phyloP scores from a whole-genome alignment of 2,113 vertebrate genomes.

The Rousettus leschenaultii region DNA sequence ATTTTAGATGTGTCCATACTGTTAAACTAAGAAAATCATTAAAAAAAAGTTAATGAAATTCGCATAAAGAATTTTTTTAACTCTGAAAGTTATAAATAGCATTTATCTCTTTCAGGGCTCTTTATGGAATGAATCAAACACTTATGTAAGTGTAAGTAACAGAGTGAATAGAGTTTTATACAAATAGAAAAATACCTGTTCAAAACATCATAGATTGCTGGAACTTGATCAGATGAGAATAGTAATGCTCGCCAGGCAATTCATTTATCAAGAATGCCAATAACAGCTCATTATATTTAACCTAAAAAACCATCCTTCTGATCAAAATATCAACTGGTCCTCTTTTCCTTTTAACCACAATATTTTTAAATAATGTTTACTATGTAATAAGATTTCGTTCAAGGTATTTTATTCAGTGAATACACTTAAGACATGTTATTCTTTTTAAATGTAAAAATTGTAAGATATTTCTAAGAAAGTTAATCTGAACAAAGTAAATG shows the following conservation, averaged over 20 bases:
- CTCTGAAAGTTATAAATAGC: background rate
- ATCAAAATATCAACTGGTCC: background rate
- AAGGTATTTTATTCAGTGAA: background rate
- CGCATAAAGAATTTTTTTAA: background rate
- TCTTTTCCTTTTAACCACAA: slow-evolving; percentile 26
- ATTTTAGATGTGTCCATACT: background rate
- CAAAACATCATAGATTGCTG: background rate
- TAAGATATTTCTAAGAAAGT: slow-evolving; percentile 17
- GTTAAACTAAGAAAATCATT: slow-evolving; percentile 15
- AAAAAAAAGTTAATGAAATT: slow-evolving; percentile 21
- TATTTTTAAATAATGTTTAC: slow-evolving; percentile 39
- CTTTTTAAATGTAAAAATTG: slow-evolving; percentile 1
- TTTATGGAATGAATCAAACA: slow-evolving; percentile 10
- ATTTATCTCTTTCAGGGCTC: slow-evolving; percentile 30
- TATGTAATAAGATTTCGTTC: background rate
- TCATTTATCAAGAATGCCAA: background rate
- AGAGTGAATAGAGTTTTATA: background rate
- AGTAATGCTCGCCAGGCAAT: background rate
- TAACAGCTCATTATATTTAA: background rate
- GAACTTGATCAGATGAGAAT: background rate
- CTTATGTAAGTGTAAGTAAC: background rate
- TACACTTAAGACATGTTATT: background rate
- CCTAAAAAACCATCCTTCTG: background rate
- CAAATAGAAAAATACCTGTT: slow-evolving; percentile 13
- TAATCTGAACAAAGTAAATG: background rate